phyloP scores from a whole-genome alignment of 2,888 invertebrate genomes.

The Desoria tigrina region DNA sequence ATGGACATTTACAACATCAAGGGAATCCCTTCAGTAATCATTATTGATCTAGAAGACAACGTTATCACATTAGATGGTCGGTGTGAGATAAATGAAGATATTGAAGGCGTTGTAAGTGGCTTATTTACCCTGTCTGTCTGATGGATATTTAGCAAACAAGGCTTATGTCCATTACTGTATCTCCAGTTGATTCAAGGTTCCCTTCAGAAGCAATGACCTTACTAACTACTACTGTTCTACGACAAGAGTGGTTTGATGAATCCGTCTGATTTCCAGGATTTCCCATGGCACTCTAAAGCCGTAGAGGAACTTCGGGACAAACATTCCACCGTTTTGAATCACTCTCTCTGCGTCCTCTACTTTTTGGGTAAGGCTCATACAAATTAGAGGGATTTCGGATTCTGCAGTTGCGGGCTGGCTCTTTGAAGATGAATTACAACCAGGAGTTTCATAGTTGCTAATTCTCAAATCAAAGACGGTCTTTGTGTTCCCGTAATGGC shows the following conservation, averaged over 20 bases:
- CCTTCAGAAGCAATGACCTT: too few species aligned
- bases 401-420: too few species aligned
- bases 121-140: too few species aligned
- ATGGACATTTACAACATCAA: conserved; percentile 75
- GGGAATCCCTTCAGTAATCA: conserved; percentile 77
- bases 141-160: too few species aligned
- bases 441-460: too few species aligned
- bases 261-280: conserved; percentile 65
- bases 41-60: conserved; percentile 70
- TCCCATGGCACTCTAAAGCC: conserved; percentile 78
- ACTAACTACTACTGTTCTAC: too few species aligned
- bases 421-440: too few species aligned
- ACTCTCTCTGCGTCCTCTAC: conserved; percentile 76
- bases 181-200: not conserved
- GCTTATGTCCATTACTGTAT: not conserved
- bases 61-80: conserved; percentile 78
- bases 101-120: conserved; percentile 68
- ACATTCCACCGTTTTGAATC: conserved; percentile 73
- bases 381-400: not conserved
- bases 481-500: not conserved
- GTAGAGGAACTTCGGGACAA: conserved; percentile 78
- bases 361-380: conserved; percentile 79
- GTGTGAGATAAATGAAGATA: conserved; percentile 73
- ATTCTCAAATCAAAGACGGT: not conserved
- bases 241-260: not conserved